Evolutionary conservation across 2,888 invertebrate genomes (phyloP).

Genomic region (Caprella mutica): DNA sequence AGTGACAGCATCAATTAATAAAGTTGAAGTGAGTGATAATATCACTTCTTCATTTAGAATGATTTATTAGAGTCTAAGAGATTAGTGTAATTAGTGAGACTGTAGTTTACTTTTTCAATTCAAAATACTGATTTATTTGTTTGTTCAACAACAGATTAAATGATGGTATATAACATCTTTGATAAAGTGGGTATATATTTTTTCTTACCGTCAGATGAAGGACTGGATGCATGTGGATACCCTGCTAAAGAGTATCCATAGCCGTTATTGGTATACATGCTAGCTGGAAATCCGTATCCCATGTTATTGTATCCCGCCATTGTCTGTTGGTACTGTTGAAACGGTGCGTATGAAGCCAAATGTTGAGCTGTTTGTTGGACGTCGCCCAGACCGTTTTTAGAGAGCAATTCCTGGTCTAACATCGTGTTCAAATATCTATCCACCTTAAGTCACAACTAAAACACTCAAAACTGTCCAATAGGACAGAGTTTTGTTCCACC

Average conservation of each 20-base stretch:
- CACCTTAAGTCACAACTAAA: neutral
- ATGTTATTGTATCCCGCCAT: conserved; percentile 33
- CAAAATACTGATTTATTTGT: no score
- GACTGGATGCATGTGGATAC: conserved; percentile 32
- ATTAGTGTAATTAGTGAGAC: no score
- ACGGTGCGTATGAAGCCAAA: conserved; percentile 30
- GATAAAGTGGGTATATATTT: no score
- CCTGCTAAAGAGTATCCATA: conserved; percentile 30
- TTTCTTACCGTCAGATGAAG: conserved; percentile 29
- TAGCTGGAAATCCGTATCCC: conserved; percentile 32
- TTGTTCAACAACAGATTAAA: no score
- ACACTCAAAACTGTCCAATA: no score
- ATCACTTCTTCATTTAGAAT: no score
- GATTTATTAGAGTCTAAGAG: no score
- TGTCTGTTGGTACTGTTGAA: conserved; percentile 34
- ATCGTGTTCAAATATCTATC: conserved; percentile 10
- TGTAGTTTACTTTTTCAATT: no score
- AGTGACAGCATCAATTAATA: no score
- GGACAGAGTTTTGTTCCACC: no score
- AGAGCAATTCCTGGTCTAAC: conserved; percentile 30
- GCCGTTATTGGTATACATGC: conserved; percentile 32
- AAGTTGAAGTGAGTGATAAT: no score
- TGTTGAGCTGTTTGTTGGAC: conserved; percentile 20
- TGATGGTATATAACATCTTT: no score
- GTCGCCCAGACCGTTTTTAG: conserved; percentile 26